Base-by-base conservation (phyloP, 2,113 vertebrate genomes). In the Amia ocellicauda region DNA sequence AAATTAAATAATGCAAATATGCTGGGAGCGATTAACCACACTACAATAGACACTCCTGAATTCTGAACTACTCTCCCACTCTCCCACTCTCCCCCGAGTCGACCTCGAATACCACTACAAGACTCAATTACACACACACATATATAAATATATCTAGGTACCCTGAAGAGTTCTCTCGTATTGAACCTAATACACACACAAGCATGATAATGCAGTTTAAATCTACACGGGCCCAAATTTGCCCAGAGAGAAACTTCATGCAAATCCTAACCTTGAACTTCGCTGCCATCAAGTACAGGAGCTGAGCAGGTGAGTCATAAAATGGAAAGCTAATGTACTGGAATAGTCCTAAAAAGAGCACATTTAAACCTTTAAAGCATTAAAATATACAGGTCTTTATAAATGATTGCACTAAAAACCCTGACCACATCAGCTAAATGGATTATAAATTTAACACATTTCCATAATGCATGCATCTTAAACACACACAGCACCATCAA, bases 391-490 rank as follows among this genome's bases (percentile, higher is more conserved):
- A 89, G 87, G 87, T 85, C 89, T 85, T 92, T 94, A 96, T 96
- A 95, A 98, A 94, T 93, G 93, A 94, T 91, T 83, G 92, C 89
- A 88, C 91, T 97, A 92, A 93, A 91, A 93, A 92, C 91, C 89
- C 90, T 84, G 92, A 90, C 80, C 89, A 82, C 96, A 98, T 97
- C 95, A 97, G 94, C 93, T 94, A 98, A 97, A 97, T 98, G 96
- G 94, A 95, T 98, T 97, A 97, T 97, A 97, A 96, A 96, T 97
- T 96, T 91, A 94, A 66, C 68, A 72, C 63, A 97, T 95, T 92
- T 98, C 94, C 93, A 96, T 98, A 96, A 98, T 94, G 93, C 84
- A 94, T 93, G 92, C 92, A 93, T 92, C 85, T 81, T 85, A 91
- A 94, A 96, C 87, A 95, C 90, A 93, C 91, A 95, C 78, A 69